A percentile compares a stretch with the other conserved stretches of the same genome.
phyloP scores from a whole-genome alignment of 2,888 invertebrate genomes.

The Phyllotreta cruciferae region DNA sequence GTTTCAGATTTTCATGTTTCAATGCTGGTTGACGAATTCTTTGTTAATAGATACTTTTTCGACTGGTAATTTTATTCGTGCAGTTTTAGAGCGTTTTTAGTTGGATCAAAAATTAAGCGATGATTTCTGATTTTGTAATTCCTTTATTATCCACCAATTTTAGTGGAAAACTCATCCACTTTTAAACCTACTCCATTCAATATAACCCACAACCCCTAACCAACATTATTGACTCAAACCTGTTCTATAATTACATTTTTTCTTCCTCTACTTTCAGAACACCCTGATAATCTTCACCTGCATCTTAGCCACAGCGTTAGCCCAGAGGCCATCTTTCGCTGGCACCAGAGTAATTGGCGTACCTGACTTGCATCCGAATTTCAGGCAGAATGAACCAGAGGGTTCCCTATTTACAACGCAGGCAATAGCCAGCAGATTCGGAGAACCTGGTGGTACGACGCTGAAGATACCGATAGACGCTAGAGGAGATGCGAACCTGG shows the following conservation, averaged over 20 bases:
- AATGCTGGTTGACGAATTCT: no score
- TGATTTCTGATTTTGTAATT: no score
- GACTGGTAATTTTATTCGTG: no score
- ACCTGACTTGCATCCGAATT: conserved; percentile 60
- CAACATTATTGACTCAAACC: neutral
- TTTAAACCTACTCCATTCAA: neutral
- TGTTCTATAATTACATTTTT: neutral
- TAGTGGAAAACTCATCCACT: no score
- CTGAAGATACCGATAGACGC: conserved; percentile 70
- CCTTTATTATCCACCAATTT: no score
- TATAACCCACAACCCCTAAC: neutral
- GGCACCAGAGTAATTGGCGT: conserved; percentile 61
- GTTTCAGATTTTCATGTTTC: no score
- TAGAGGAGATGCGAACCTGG: conserved; percentile 67
- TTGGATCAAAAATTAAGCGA: no score
- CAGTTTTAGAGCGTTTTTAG: no score
- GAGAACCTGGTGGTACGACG: conserved; percentile 60
- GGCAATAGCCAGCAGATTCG: conserved; percentile 62
- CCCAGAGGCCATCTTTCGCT: conserved; percentile 5
- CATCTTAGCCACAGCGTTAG: neutral
- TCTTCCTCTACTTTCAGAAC: conserved; percentile 1
- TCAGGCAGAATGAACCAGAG: neutral
- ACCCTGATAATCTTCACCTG: neutral
- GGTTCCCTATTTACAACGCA: neutral
- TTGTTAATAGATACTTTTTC: no score